phyloP scores from a whole-genome alignment of 2,888 invertebrate species.

The Timema podura region DNA sequence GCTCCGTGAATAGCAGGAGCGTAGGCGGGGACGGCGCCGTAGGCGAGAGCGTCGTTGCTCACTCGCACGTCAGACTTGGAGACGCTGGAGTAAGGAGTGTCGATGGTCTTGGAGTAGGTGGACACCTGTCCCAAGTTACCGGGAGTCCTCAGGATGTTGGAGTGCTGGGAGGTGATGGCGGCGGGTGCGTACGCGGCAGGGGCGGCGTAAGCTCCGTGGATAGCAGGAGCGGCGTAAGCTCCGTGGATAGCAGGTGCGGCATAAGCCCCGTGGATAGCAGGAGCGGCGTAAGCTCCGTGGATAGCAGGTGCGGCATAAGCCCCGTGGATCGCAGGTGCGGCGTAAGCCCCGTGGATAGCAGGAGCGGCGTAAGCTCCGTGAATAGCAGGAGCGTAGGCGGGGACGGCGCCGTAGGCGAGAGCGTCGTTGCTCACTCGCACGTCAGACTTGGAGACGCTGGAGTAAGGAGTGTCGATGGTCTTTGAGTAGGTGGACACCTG shows the following conservation, averaged over 20 bases:
- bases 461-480: constrained; percentile 67
- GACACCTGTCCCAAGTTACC: constrained; percentile 65
- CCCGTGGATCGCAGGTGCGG: constrained; percentile 23
- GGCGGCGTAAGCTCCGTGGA: constrained; percentile 18
- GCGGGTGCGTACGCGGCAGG: constrained; percentile 31
- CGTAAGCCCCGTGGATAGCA: constrained; percentile 32
- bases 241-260: constrained; percentile 31
- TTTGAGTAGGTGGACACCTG: constrained; percentile 63
- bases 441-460: constrained; percentile 65
- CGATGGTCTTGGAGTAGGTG: constrained; percentile 64
- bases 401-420: constrained; percentile 27
- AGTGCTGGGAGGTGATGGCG: constrained; percentile 32
- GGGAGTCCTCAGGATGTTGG: constrained; percentile 49
- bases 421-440: constrained; percentile 51
- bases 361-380: constrained; percentile 31
- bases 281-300: constrained; percentile 28
- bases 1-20: constrained; percentile 19
- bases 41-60: constrained; percentile 32
- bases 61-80: constrained; percentile 66
- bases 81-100: constrained; percentile 68
- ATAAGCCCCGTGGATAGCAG: constrained; percentile 31
- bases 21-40: constrained; percentile 21
- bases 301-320: constrained; percentile 26
- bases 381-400: constrained; percentile 25
- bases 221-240: constrained; percentile 28